Conservation (phyloP, 1,140 invertebrate genomes). For the Phymorhynchus buccinoides region DNA sequence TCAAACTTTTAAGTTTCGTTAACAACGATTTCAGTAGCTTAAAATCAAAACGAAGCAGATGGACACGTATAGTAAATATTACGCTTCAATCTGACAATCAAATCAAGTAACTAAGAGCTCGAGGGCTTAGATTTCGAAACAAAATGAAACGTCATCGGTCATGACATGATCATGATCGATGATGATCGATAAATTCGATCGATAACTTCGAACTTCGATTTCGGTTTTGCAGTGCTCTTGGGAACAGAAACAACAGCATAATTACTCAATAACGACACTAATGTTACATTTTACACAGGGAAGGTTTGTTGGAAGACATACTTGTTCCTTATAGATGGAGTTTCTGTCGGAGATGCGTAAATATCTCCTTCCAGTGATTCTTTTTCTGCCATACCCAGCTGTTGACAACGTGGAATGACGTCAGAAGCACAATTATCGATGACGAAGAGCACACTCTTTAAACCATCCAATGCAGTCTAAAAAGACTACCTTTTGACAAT, state of each 20-base stretch:
- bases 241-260: background rate
- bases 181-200: background rate
- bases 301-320: conserved; percentile 2
- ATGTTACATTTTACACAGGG: background rate
- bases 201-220: background rate
- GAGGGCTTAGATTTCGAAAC: background rate
- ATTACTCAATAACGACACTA: background rate
- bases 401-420: conserved; percentile 39
- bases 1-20: no score
- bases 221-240: background rate
- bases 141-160: background rate
- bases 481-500: background rate
- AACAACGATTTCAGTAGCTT: no score
- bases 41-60: no score
- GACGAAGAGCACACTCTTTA: conserved; percentile 14
- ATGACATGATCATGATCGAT: background rate
- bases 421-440: conserved; percentile 23
- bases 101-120: no score
- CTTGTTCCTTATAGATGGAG: conserved; percentile 35
- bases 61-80: no score
- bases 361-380: conserved; percentile 45
- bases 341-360: conserved; percentile 34
- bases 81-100: no score
- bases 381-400: conserved; percentile 39
- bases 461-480: background rate